Base-by-base conservation (phyloP, 2,888 invertebrate genomes). In the Pyrocoelia pectoralis region DNA sequence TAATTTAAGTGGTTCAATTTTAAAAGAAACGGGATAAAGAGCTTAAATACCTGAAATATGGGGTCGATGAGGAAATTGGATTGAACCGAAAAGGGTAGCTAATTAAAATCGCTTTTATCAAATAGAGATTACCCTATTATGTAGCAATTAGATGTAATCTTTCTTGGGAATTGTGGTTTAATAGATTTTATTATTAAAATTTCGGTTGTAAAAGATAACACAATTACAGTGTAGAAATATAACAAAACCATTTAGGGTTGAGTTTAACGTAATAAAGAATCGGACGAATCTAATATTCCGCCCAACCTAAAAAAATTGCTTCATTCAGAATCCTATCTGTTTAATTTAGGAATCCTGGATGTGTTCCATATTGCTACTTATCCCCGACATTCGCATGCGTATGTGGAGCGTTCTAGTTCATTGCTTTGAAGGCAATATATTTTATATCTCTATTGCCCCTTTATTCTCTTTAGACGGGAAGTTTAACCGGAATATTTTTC, bases 311-410 rank as follows among this genome's bases (percentile, higher is more conserved):
- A 43, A 3, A 43, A 43, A 43, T 3, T 43, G 17, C 43, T 4
- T 10, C 13, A 43, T 43, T 43, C 43, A 14, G 17, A 43, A 15
- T 43, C 57, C 38, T 50, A 49, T 51, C 18, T 51, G 57, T 57
- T 57, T 59, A 59, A 53, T 59, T 59, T 59, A 59, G 49, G 49
- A 46, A 48, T 58, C 59, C 48, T 46, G 28, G 59, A 59, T 53
- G 54, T 49, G 59, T 54, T 48, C 49, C 53, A 59, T 59, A 59
- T 49, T 59, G 53, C 53, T 53, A 46, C 54, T 59, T 59, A 49
- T 54, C 54, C 48, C 53, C 13, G 43, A 59, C 59, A 59, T 59
- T 59, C 59, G 48, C 59, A 59, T 59, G 59, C 59, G 59, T 59
- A 59, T 59, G 59, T 49, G 53, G 17, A 29, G 14, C 18, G 38